Evolutionary conservation across 2,113 vertebrate species (phyloP).

Genomic region (Rutilus rutilus): DNA sequence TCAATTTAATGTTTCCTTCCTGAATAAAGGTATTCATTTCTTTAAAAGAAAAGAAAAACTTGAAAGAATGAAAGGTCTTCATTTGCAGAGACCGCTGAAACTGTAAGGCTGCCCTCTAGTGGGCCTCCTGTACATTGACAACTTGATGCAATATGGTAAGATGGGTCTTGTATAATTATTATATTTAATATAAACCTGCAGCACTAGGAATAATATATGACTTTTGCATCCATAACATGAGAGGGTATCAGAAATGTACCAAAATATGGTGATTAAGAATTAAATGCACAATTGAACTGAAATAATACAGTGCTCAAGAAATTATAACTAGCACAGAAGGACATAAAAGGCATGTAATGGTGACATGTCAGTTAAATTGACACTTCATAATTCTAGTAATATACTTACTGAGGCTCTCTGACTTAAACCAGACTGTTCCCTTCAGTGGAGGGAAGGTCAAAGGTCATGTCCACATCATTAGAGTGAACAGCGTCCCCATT

Average conservation of each 20-base stretch:
- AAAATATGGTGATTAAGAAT: not conserved
- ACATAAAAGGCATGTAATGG: not conserved
- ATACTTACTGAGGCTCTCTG: conserved; percentile 78
- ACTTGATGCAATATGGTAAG: not conserved
- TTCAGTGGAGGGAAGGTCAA: conserved; percentile 65
- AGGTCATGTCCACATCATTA: conserved; percentile 61
- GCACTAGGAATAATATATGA: not conserved
- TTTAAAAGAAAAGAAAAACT: not conserved
- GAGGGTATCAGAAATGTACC: not conserved
- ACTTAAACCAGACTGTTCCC: conserved; percentile 66
- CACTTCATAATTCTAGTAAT: not conserved
- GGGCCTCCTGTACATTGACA: not conserved
- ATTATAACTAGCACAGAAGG: not conserved
- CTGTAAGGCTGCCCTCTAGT: not conserved
- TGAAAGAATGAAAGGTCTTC: not conserved
- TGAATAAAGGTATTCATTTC: not conserved
- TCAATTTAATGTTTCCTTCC: not conserved
- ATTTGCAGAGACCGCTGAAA: not conserved
- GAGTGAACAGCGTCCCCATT: conserved; percentile 63
- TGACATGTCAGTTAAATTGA: not conserved
- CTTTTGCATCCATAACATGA: not conserved
- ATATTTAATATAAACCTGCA: not conserved
- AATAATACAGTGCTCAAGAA: not conserved
- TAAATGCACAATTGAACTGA: not conserved
- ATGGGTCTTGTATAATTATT: not conserved